phyloP scores from a whole-genome alignment of 2,113 vertebrate species.

The Solea senegalensis region DNA sequence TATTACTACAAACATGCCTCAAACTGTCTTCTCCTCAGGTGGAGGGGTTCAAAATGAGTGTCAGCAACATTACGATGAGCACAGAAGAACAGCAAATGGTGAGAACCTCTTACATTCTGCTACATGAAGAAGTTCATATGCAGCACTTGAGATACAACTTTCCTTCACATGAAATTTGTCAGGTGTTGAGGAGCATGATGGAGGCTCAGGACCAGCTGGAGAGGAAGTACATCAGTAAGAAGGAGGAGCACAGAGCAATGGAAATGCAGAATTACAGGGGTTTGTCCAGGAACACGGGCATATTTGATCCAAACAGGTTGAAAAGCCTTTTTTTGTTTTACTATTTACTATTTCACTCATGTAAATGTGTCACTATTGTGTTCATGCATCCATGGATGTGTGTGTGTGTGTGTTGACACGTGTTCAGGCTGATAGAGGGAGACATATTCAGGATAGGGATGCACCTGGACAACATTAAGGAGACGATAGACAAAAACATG shows the following conservation, averaged over 20 bases:
- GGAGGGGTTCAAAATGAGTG: constrained; percentile 83
- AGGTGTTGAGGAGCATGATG: constrained; percentile 87
- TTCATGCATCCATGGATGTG: neutral
- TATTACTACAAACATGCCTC: neutral
- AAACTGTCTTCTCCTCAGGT: constrained; percentile 79
- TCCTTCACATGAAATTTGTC: neutral
- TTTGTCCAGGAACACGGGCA: constrained; percentile 72
- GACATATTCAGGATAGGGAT: constrained; percentile 88
- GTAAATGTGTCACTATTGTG: neutral
- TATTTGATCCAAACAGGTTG: constrained; percentile 90
- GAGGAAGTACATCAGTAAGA: constrained; percentile 85
- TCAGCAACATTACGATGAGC: constrained; percentile 68
- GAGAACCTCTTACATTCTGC: constrained; percentile 30
- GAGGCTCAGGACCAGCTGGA: constrained; percentile 85
- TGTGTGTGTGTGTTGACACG: constrained; percentile 4
- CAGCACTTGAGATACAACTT: neutral
- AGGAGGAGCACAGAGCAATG: constrained; percentile 83
- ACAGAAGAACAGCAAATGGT: constrained; percentile 84
- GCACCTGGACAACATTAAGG: constrained; percentile 86
- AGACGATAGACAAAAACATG: constrained; percentile 80
- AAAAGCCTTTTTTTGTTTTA: neutral
- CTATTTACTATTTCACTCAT: neutral
- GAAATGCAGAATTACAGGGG: constrained; percentile 85
- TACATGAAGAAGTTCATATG: neutral
- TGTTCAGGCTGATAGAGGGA: constrained; percentile 85